Conservation (phyloP, 2,888 invertebrate genomes). For the Phaedon cochleariae region DNA sequence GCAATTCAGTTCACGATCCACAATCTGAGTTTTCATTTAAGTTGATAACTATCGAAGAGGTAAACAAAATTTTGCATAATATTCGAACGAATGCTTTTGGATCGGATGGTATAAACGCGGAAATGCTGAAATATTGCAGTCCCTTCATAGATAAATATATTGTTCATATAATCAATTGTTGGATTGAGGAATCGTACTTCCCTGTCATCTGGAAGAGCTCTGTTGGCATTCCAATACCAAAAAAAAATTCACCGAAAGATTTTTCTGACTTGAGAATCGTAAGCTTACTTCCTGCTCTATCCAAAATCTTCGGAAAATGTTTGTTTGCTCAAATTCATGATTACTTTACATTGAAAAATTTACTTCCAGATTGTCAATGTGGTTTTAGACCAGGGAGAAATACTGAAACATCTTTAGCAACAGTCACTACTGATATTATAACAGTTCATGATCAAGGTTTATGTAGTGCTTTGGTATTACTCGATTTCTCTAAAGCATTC, state of each 20-base stretch:
- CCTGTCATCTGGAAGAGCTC: background rate
- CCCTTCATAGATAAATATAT: background rate
- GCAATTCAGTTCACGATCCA: background rate
- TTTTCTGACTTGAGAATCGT: background rate
- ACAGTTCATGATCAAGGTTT: too few relatives aligned
- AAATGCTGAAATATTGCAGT: constrained; percentile 6
- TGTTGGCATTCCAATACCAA: background rate
- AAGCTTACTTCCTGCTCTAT: too few relatives aligned
- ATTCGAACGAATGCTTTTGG: background rate
- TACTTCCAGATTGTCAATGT: too few relatives aligned
- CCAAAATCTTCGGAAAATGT: too few relatives aligned
- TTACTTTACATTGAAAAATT: too few relatives aligned
- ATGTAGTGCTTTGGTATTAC: too few relatives aligned
- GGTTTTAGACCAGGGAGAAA: too few relatives aligned
- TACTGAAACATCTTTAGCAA: too few relatives aligned
- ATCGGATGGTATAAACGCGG: background rate
- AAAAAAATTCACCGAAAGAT: background rate
- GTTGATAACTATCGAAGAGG: background rate
- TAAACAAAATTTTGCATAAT: background rate
- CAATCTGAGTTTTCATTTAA: background rate
- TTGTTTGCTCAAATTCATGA: too few relatives aligned
- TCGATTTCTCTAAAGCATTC: too few relatives aligned
- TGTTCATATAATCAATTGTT: background rate
- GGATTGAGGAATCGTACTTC: constrained; percentile 3
- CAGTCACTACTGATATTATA: too few relatives aligned